phyloP scores from a whole-genome alignment of 2,113 vertebrate genomes.

The Leptosomus discolor region DNA sequence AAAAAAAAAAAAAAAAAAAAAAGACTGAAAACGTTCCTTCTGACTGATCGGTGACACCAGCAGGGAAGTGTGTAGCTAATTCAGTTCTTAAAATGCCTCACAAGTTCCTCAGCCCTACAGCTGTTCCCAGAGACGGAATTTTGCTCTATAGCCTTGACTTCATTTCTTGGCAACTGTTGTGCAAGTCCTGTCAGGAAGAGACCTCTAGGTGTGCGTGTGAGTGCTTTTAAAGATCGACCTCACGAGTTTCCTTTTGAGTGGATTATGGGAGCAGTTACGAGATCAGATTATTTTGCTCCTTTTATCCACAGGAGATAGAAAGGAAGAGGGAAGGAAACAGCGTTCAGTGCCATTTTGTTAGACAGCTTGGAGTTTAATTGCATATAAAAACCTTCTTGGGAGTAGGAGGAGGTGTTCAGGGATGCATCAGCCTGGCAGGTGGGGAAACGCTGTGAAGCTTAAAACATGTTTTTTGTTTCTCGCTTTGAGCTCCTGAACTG shows the following conservation, averaged over 20 bases:
- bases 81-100: background rate
- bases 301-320: background rate
- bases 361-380: background rate
- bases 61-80: background rate
- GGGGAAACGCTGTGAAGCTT: background rate
- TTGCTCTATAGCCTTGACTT: background rate
- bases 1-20: background rate
- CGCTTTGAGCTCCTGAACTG: background rate
- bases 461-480: background rate
- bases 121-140: background rate
- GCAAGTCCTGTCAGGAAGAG: background rate
- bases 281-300: background rate
- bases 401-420: background rate
- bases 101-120: background rate
- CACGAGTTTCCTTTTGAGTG: background rate
- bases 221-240: background rate
- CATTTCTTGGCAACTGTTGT: background rate
- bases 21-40: background rate
- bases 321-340: background rate
- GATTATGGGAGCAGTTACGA: background rate
- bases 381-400: background rate
- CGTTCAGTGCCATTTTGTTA: background rate
- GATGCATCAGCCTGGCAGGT: background rate
- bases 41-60: background rate
- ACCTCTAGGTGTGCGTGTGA: background rate